phyloP scores from a whole-genome alignment of 2,797 vertebrate species.

The Rhabdophis nuchalis region DNA sequence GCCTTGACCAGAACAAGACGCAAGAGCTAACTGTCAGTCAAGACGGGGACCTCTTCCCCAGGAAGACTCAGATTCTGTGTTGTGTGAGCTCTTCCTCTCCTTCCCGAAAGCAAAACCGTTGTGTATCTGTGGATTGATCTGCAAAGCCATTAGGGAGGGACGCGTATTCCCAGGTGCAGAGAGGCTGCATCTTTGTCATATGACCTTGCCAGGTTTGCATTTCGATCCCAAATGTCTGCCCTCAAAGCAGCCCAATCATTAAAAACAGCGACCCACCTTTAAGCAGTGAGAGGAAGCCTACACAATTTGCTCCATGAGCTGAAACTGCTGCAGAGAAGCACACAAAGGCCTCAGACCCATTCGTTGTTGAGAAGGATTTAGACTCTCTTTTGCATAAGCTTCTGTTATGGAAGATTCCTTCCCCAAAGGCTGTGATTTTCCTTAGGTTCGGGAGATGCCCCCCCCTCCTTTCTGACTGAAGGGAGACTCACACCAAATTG shows the following conservation, averaged over 20 bases:
- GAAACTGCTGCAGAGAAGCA: no score
- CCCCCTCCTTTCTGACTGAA: not conserved
- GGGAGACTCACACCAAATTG: not conserved
- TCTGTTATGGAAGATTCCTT: not conserved
- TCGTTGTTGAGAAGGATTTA: not conserved
- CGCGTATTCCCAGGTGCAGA: not conserved
- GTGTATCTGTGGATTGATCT: not conserved
- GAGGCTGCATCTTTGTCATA: not conserved
- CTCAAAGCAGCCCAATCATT: slow-evolving; percentile 8
- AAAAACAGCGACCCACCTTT: not conserved
- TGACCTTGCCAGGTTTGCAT: not conserved
- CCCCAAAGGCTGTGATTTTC: not conserved
- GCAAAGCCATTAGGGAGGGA: not conserved
- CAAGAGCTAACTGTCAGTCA: not conserved
- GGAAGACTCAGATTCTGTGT: not conserved
- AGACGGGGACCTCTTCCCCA: not conserved
- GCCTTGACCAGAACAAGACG: not conserved
- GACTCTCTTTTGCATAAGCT: not conserved
- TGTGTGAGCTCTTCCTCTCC: not conserved
- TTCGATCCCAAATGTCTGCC: not conserved
- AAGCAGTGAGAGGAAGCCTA: not conserved
- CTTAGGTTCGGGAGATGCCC: not conserved
- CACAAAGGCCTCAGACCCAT: not conserved
- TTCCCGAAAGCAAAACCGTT: not conserved
- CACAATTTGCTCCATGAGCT: no score